phyloP scores from a whole-genome alignment of 2,113 vertebrate genomes.

The Lanius ludovicianus region DNA sequence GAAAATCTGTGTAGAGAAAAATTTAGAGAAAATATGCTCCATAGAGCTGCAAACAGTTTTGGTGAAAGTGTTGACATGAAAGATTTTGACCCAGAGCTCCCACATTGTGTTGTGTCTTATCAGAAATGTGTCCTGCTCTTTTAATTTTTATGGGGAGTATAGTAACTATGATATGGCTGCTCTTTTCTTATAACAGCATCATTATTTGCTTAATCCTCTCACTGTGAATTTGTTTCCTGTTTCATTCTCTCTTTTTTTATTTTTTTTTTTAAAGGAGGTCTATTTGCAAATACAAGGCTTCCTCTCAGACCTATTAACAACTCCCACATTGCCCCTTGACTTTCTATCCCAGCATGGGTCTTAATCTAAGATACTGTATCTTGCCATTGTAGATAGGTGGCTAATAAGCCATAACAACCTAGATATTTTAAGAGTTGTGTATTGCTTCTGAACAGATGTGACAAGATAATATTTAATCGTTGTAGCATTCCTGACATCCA shows the following conservation, averaged over 20 bases:
- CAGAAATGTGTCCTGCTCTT: background rate
- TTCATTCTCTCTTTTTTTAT: background rate
- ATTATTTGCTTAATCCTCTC: conserved; percentile 6
- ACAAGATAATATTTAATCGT: conserved; percentile 52
- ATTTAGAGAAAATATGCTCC: background rate
- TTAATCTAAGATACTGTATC: background rate
- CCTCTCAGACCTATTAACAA: background rate
- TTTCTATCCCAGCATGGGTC: background rate
- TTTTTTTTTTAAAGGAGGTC: background rate
- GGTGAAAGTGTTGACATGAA: background rate
- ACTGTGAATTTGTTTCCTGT: background rate
- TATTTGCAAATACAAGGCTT: background rate
- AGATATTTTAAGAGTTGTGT: conserved; percentile 2
- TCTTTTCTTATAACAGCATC: background rate
- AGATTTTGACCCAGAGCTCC: background rate
- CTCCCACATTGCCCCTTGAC: background rate
- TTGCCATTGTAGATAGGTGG: background rate
- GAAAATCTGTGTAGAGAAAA: background rate
- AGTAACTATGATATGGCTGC: background rate
- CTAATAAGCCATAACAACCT: background rate
- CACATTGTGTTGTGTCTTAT: background rate
- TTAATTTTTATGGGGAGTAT: background rate
- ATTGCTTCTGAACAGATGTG: conserved; percentile 33
- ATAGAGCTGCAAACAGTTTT: background rate
- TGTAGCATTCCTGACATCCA: conserved; percentile 14